phyloP scores from a whole-genome alignment of 2,888 invertebrate genomes.

The Nomada fabriciana region DNA sequence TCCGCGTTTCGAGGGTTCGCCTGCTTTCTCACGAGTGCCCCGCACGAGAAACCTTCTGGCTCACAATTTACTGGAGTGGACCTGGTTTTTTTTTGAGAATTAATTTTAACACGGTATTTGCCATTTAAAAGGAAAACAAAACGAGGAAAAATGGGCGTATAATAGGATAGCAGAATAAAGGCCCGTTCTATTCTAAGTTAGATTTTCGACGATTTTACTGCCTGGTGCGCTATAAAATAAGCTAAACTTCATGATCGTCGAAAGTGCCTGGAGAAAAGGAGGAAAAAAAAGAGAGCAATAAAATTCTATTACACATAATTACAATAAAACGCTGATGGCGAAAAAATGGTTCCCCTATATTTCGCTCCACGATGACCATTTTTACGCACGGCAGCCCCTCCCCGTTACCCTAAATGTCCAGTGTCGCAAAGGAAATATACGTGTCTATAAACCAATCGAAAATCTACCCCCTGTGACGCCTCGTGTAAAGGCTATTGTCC shows the following conservation, averaged over 20 bases:
- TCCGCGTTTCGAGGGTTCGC: slow-evolving; percentile 74
- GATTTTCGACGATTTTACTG: background rate
- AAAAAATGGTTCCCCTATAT: background rate
- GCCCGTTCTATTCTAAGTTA: no score
- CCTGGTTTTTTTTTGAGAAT: slow-evolving; percentile 10
- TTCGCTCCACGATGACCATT: background rate
- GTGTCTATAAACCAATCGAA: slow-evolving; percentile 24
- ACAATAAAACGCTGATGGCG: slow-evolving; percentile 17
- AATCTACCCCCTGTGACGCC: background rate
- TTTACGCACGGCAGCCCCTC: background rate
- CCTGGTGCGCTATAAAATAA: background rate
- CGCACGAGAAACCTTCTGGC: slow-evolving; percentile 37
- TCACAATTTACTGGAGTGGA: background rate
- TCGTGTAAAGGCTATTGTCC: background rate
- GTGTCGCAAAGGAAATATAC: background rate
- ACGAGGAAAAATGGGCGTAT: background rate
- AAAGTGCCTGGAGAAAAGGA: no score
- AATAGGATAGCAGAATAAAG: no score
- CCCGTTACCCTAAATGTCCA: background rate
- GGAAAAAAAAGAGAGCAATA: background rate
- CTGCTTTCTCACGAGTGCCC: slow-evolving; percentile 66
- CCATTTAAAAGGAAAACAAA: background rate
- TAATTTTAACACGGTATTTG: background rate
- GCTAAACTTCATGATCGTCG: no score
- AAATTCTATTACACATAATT: slow-evolving; percentile 7